These are phyloP conservation scores for Oophaga pumilio DNA, from an alignment of 2,113 vertebrate species.

Conservation along the genomic window DNA sequence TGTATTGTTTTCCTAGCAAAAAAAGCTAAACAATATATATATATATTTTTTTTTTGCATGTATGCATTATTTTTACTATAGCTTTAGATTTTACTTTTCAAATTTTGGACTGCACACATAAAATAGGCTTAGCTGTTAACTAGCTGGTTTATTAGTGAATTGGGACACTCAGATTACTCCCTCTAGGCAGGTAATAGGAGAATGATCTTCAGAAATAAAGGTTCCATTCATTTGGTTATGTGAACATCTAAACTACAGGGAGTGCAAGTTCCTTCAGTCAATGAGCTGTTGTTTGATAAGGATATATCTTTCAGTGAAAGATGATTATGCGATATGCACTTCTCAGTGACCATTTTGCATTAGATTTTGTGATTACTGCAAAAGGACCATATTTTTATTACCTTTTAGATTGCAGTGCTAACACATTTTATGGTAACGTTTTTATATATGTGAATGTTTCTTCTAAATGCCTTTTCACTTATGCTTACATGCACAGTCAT, in stretches of 20 bases:
- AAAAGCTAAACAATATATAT: not conserved
- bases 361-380: conserved; percentile 34
- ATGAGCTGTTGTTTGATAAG: conserved; percentile 58
- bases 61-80: no score
- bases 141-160: conserved; percentile 53
- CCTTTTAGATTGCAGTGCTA: not conserved
- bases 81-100: not conserved
- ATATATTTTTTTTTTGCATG: not conserved
- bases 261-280: conserved; percentile 50
- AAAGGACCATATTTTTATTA: conserved; percentile 35
- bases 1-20: not conserved
- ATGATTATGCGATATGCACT: conserved; percentile 51
- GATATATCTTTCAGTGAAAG: conserved; percentile 56
- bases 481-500: no score
- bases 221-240: conserved; percentile 55
- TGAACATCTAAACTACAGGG: conserved; percentile 56
- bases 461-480: not conserved
- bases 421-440: conserved; percentile 3
- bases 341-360: conserved; percentile 37
- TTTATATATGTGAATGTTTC: not conserved
- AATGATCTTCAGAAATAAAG: conserved; percentile 55
- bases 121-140: conserved; percentile 50
- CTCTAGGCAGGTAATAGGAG: conserved; percentile 57
- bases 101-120: conserved; percentile 8
- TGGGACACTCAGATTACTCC: conserved; percentile 56